Percentiles rank a stretch among this genome's conserved stretches.
These are phyloP conservation scores for Melanogrammus aeglefinus DNA, from an alignment of 2,797 vertebrate genomes.

Conservation along the genomic window DNA sequence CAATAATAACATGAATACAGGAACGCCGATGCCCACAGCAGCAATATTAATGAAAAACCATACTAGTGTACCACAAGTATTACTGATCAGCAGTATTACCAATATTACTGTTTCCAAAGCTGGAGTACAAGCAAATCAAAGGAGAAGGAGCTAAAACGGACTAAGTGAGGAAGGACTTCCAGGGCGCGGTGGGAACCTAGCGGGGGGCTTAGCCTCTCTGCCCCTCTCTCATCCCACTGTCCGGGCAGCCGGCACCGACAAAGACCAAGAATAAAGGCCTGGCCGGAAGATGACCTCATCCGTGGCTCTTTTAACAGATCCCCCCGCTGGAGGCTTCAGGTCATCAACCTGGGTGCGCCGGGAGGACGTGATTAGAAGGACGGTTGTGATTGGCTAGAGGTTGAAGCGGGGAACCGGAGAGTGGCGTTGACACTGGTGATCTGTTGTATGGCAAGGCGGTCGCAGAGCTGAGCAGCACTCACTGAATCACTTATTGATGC, in stretches of 20 bases:
- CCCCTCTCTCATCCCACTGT: neutral
- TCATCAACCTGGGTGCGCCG: no score
- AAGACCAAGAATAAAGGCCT: neutral
- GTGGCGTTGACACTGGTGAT: no score
- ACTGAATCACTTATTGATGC: neutral
- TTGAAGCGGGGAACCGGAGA: no score
- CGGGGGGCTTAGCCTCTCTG: neutral
- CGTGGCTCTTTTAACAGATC: neutral
- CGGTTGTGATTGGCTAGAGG: no score
- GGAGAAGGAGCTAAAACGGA: neutral
- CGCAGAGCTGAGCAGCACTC: neutral
- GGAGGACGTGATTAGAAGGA: no score
- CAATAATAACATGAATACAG: neutral
- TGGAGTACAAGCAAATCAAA: neutral
- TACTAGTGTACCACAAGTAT: neutral
- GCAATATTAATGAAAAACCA: neutral
- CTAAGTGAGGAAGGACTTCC: neutral
- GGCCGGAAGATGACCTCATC: slow-evolving; percentile 18
- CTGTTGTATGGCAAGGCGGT: neutral
- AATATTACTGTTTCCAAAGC: neutral
- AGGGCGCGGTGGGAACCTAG: no score
- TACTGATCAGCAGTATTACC: neutral
- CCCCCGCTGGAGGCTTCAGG: slow-evolving; percentile 4
- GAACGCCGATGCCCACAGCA: neutral
- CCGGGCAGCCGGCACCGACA: neutral